Evolutionary conservation across 2,113 vertebrate species (phyloP).

Genomic region (Leucosticte australis): DNA sequence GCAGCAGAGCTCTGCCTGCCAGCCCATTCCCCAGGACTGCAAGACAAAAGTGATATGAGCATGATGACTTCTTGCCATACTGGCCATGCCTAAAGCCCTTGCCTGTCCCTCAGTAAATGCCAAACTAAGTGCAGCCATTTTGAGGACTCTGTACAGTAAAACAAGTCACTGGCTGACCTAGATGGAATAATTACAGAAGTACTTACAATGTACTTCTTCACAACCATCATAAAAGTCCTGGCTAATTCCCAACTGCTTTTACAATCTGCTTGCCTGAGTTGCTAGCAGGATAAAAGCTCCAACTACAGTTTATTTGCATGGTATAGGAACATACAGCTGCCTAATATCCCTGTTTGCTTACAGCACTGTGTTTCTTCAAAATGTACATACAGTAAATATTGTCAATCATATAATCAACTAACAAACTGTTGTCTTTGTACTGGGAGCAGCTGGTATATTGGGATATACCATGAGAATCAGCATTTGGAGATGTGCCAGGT

Average conservation of each 20-base stretch:
- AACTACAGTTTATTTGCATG: neutral
- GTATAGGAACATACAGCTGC: neutral
- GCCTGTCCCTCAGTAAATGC: neutral
- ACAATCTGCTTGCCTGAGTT: neutral
- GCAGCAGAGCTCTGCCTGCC: neutral
- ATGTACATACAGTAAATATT: neutral
- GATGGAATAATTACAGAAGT: neutral
- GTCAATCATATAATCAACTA: neutral
- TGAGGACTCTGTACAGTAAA: neutral
- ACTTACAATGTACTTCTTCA: neutral
- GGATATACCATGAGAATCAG: neutral
- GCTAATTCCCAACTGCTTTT: neutral
- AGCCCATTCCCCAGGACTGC: neutral
- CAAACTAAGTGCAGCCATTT: neutral
- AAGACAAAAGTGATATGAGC: neutral
- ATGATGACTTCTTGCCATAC: accelerated
- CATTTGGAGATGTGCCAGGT: neutral
- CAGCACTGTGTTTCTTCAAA: neutral
- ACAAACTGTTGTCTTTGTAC: neutral
- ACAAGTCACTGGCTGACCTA: neutral
- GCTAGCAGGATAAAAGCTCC: neutral
- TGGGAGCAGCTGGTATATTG: neutral
- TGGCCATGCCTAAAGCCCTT: neutral
- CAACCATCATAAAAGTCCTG: neutral
- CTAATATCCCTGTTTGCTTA: neutral